Conservation (phyloP, 1,140 invertebrate genomes). For the Drosophila quadrilineata region DNA sequence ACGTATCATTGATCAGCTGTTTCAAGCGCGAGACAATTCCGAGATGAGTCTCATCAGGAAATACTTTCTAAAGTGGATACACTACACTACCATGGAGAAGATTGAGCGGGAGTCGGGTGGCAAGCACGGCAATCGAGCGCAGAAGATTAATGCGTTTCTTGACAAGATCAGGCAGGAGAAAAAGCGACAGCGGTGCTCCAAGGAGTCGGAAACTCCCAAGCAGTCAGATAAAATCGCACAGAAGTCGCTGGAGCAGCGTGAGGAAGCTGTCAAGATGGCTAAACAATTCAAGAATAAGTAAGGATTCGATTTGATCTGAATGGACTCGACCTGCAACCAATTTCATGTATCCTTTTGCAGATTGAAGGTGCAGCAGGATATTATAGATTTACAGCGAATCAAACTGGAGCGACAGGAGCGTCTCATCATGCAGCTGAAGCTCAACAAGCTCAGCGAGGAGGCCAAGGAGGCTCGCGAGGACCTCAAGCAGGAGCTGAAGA, state of each 20-base stretch:
- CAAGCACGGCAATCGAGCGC: slow-evolving; percentile 40
- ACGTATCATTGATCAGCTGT: slow-evolving; percentile 68
- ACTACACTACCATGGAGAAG: slow-evolving; percentile 73
- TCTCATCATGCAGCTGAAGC: slow-evolving; percentile 85
- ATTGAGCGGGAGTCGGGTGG: slow-evolving; percentile 58
- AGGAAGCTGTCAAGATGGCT: slow-evolving; percentile 49
- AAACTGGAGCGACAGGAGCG: slow-evolving; percentile 85
- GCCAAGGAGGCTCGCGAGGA: slow-evolving; percentile 83
- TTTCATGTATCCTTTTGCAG: slow-evolving; percentile 59
- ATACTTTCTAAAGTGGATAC: slow-evolving; percentile 80
- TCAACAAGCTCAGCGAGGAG: slow-evolving; percentile 84
- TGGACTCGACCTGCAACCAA: neutral
- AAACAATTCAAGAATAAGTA: slow-evolving; percentile 80
- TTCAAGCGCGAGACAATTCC: slow-evolving; percentile 40
- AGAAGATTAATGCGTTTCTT: slow-evolving; percentile 80
- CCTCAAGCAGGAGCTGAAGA: slow-evolving; percentile 83
- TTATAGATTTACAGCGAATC: slow-evolving; percentile 84
- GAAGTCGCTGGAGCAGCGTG: slow-evolving; percentile 34
- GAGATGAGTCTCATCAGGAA: slow-evolving; percentile 62
- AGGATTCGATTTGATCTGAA: neutral
- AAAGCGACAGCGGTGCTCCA: slow-evolving; percentile 35
- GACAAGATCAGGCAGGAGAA: slow-evolving; percentile 80
- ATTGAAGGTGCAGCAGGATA: slow-evolving; percentile 85
- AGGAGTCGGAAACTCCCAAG: neutral
- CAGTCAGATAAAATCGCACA: slow-evolving; percentile 24